Conservation (phyloP, 2,888 invertebrate species). For the Macropis europaea region DNA sequence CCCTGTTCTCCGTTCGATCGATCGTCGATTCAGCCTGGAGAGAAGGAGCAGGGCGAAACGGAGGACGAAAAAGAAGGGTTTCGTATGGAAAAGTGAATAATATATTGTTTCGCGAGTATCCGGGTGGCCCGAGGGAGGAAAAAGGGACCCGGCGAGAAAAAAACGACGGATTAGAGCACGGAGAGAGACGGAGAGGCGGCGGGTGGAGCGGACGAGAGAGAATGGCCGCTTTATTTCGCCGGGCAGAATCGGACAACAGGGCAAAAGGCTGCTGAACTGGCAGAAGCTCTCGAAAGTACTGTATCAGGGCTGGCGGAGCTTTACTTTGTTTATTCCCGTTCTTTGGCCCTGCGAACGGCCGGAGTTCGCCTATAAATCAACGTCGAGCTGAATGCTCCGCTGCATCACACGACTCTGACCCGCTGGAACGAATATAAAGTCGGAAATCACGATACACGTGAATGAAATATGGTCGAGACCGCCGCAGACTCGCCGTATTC, state of each 20-base stretch:
- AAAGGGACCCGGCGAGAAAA: background rate
- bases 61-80: background rate
- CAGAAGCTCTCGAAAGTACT: conserved; percentile 56
- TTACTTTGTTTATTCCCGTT: conserved; percentile 54
- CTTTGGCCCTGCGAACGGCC: conserved; percentile 2
- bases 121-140: background rate
- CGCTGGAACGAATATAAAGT: conserved; percentile 3
- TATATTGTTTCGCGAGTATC: conserved; percentile 14
- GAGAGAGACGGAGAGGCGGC: background rate
- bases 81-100: conserved; percentile 20
- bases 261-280: conserved; percentile 57
- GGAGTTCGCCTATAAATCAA: conserved; percentile 49
- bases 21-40: background rate
- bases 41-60: background rate
- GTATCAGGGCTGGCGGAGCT: conserved; percentile 54
- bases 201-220: background rate
- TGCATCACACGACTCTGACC: conserved; percentile 12
- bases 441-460: conserved; percentile 9
- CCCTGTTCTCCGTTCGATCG: no score
- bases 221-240: conserved; percentile 55
- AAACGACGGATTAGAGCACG: no score
- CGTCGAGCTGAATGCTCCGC: conserved; percentile 32
- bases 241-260: conserved; percentile 47
- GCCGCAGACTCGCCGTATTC: background rate
- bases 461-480: background rate